These are phyloP conservation scores for Gadus chalcogrammus DNA, from an alignment of 2,113 vertebrate species.

Conservation along the genomic window DNA sequence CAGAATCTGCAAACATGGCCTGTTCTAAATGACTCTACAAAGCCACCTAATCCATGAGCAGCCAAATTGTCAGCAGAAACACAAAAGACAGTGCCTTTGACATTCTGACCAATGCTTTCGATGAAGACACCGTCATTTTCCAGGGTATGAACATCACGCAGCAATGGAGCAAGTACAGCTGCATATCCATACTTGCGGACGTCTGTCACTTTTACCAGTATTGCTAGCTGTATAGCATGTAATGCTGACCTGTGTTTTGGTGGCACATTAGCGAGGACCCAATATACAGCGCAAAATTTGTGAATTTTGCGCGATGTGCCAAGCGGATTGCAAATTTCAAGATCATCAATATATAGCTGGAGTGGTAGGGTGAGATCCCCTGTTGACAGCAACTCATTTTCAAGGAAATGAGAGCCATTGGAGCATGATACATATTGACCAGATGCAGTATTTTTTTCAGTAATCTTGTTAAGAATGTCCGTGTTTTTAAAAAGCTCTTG, in stretches of 20 bases:
- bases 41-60: constrained; percentile 9
- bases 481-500: constrained; percentile 38
- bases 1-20: not conserved
- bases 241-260: constrained; percentile 6
- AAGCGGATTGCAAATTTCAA: not conserved
- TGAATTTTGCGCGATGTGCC: constrained; percentile 5
- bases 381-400: constrained; percentile 25
- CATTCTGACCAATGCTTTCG: constrained; percentile 5
- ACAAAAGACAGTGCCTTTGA: constrained; percentile 3
- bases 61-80: constrained; percentile 6
- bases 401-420: constrained; percentile 30
- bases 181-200: not conserved
- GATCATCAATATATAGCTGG: constrained; percentile 1
- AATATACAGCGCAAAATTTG: constrained; percentile 1
- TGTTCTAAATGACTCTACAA: constrained; percentile 2
- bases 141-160: not conserved
- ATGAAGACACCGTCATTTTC: constrained; percentile 8
- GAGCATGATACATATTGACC: constrained; percentile 15
- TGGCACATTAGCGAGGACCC: constrained; percentile 3
- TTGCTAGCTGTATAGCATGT: not conserved
- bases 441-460: not conserved
- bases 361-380: not conserved
- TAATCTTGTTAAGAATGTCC: constrained; percentile 30
- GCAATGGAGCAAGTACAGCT: constrained; percentile 8
- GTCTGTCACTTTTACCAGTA: constrained; percentile 1